A percentile compares a stretch with the other conserved stretches of the same genome.
Conservation (phyloP, 2,797 vertebrate genomes). For the Monodelphis domestica region DNA sequence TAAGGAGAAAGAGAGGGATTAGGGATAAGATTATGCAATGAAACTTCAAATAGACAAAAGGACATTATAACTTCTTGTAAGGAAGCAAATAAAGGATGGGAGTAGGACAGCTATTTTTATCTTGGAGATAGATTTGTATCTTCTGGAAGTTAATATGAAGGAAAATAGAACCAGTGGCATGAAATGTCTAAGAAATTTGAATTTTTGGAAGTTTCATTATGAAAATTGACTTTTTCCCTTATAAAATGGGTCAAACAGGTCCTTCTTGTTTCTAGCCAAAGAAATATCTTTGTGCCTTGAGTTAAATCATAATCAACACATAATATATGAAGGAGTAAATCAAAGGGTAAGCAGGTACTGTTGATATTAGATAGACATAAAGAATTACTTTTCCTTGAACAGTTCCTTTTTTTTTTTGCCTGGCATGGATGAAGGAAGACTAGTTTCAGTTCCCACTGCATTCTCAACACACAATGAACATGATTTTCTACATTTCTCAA, state of each 20-base stretch:
- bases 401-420: background rate
- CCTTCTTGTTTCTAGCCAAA: background rate
- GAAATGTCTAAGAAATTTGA: background rate
- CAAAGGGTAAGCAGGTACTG: background rate
- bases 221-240: background rate
- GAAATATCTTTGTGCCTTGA: background rate
- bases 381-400: background rate
- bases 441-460: background rate
- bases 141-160: background rate
- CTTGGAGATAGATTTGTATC: background rate
- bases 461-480: background rate
- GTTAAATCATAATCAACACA: background rate
- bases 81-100: background rate
- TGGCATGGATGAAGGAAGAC: background rate
- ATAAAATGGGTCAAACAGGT: background rate
- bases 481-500: background rate
- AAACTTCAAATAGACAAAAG: background rate
- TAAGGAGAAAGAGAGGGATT: background rate
- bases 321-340: background rate
- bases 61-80: background rate
- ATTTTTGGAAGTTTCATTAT: background rate
- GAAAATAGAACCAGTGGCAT: background rate
- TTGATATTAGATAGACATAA: background rate
- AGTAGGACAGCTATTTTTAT: background rate
- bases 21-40: background rate